Base-by-base conservation (phyloP, 2,888 invertebrate genomes). In the Ephialtes manifestator region DNA sequence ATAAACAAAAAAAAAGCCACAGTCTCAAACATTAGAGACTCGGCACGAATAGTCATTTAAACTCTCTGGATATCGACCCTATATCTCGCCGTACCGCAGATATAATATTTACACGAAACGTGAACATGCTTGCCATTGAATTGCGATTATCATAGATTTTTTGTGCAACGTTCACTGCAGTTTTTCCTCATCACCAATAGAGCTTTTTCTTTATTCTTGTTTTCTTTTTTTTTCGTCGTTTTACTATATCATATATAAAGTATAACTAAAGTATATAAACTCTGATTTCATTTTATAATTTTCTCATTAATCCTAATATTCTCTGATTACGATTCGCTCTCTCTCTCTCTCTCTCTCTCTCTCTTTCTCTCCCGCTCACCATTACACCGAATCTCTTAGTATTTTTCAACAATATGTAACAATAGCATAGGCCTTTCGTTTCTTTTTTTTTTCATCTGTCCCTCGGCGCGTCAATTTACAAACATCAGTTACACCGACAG, bases 241-340 rank as follows among this genome's bases (percentile, higher is more conserved):
- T 79, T 74, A 65, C 76, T 89, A 48, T 87, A 87, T 88, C 85
- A 81, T 85, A 82, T 87, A 87, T 91, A 91, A 89, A 91, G 90
- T 91, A 91, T 92, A 92, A 92, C 92, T 93, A 92, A 92, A 90
- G 90, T 91, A 92, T 92, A 92, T 92, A 92, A 92, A 93, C 92
- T 93, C 92, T 93, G 91, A 91, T 92, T 91, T 89, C 88, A 90
- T 89, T 89, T 91, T 88, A 91, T 92, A 91, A 92, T 91, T 90
- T 84, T 90, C 90, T 89, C 89, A 84, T 92, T 91, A 91, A 91
- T 90, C 89, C 90, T 92, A 91, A 92, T 92, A 91, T 88, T 92
- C 90, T 91, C 88, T 90, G 89, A 92, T 92, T 91, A 90, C 89
- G 86, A 90, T 90, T n/a, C n/a, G n/a, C n/a, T n/a, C n/a, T n/a